A percentile compares a stretch with the other conserved stretches of the same genome.
These are phyloP conservation scores for Chiroxiphia lanceolata DNA, from an alignment of 2,797 vertebrate genomes.

Conservation along the genomic window DNA sequence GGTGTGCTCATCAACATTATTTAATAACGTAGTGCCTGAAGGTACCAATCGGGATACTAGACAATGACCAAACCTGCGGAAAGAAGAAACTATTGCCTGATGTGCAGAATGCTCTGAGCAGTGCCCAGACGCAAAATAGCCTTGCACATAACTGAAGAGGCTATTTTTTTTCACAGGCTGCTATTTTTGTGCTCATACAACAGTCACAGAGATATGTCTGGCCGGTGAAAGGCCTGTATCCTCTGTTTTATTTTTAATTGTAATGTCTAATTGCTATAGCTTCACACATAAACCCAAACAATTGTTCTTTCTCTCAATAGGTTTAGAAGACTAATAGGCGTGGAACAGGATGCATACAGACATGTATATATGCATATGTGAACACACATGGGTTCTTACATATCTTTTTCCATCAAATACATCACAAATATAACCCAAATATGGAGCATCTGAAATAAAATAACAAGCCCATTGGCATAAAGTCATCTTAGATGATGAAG, in stretches of 20 bases:
- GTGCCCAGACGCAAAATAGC: neutral
- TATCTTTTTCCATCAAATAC: neutral
- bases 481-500: neutral
- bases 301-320: neutral
- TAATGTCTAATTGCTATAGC: neutral
- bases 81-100: neutral
- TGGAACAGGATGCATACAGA: neutral
- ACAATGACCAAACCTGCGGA: neutral
- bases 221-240: neutral
- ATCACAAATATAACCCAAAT: neutral
- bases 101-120: neutral
- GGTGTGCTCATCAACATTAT: neutral
- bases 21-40: neutral
- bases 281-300: neutral
- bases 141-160: neutral
- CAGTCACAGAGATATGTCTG: neutral
- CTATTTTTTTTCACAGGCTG: neutral
- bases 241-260: neutral
- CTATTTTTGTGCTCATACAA: neutral
- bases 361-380: neutral
- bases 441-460: neutral
- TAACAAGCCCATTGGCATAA: neutral
- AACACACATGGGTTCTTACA: rapidly evolving
- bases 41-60: neutral
- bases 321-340: neutral